Evolutionary conservation across 1,140 invertebrate genomes (phyloP), one percentile per base, ranked within the genome.

Genomic region (Anastrepha obliqua): DNA sequence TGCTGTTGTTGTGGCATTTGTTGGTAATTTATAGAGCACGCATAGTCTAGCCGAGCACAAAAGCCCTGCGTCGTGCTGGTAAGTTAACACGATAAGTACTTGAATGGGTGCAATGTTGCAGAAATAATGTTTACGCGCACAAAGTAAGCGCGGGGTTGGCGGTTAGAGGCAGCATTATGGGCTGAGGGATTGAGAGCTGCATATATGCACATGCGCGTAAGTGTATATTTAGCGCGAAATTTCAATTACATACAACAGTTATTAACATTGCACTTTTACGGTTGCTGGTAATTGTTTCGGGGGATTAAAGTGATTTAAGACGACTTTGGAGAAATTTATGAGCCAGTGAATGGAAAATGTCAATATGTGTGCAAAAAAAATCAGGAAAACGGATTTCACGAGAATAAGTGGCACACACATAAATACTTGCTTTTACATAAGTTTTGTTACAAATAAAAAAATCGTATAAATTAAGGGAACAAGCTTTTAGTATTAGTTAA

Each of bases 31-130:
- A 81, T 81, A 81, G 74, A 81, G 74, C 47, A 39, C 42, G 47
- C 44, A 51, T 17, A 81, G 74, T 81, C 74, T 81, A 55, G 74
- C 47, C 74, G 44, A 7, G 47, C 74, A n/a, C 44, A 55, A 81
- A 81, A 81, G 74, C 74, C 74, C 17, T 81, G 47, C 65, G 55
- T 70, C 86, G 60, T 88, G 88, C 88, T 87, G 88, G 88, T 88
- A 87, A 87, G 86, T 88, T 88, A 88, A 88, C 88, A 85, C 88
- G 88, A 87, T 88, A 88, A 88, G 88, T 87, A 88, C 88, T 88
- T 88, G 88, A 88, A 81, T 74, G 86, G 65, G 65, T 64, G 78
- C 86, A 88, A 88, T 88, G 88, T 88, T 51, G 88, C 88, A 81
- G 86, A 88, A 88, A 65, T 87, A 88, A 88, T 88, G 85, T 85